Evolutionary conservation across 2,113 vertebrate species (phyloP), one percentile per base, ranked within the genome.

Genomic region (Noctilio leporinus): DNA sequence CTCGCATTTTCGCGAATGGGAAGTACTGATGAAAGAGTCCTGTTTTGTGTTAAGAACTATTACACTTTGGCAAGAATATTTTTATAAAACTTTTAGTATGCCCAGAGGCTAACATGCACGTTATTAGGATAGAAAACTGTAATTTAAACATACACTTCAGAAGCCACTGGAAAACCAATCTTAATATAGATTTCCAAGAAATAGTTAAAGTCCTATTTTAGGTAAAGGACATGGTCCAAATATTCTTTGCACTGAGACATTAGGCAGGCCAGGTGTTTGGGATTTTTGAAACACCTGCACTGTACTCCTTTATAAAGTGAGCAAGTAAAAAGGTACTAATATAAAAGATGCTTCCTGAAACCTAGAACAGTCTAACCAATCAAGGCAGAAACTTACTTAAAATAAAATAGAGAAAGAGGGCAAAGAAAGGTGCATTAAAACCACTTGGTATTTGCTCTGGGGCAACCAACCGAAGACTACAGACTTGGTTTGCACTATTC

Each of bases 51-150:
- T 51, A 80, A 19, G 9, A 92, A 90, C 77, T 72, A 83, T 33
- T 85, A 70, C 4, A 78, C 47, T 94, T 49, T 47, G 38, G 45
- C 11, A 95, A 51, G 51, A 85, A 76, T 95, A 69, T 69, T 89
- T 96, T 38, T 90, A 45, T 10, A 47, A 30, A 75, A 65, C 40
- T 47, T 86, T 90, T 55, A 86, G 26, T 40, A 76, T 72, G 10
- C n/a, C 57, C 28, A 92, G 55, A 95, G 72, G 15, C 78, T 62
- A 62, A 75, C 16, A 45, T 33, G 38, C 38, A 93, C 77, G 62
- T 96, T 92, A 83, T 92, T 75, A 86, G 33, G 35, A 85, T 43
- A 94, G 14, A 96, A 96, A 94, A 86, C n/a, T 90, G 10, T 82
- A 93, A 81, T 64, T 76, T 95, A 89, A 94, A 86, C 19, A 40